These are phyloP conservation scores for Nasonia oneida DNA, from an alignment of 2,888 invertebrate genomes.

Conservation along the genomic window DNA sequence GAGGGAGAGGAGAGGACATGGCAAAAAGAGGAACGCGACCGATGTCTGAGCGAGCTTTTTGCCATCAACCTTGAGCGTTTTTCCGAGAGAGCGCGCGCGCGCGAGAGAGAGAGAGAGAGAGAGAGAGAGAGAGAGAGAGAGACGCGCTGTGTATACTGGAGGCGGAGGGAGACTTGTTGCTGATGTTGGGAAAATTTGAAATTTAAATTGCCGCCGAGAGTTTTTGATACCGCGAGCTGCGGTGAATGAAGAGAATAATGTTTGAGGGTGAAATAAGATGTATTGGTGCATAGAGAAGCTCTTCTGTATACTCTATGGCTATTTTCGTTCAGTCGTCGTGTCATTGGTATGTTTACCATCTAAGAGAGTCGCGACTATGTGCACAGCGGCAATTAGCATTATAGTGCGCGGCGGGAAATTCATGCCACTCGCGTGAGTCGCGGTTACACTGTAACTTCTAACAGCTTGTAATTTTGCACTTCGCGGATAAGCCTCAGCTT, in stretches of 20 bases:
- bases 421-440: slow-evolving; percentile 9
- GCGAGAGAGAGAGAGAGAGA: too few species aligned
- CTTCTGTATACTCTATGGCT: too few species aligned
- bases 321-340: too few species aligned
- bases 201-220: neutral
- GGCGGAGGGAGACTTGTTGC: neutral
- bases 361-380: neutral
- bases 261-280: neutral
- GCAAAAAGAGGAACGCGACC: neutral
- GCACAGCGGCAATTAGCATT: neutral
- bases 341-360: neutral
- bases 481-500: neutral
- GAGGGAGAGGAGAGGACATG: neutral
- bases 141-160: neutral
- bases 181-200: neutral
- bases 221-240: neutral
- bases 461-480: neutral
- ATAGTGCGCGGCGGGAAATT: slow-evolving; percentile 21
- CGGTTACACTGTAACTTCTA: neutral
- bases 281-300: too few species aligned
- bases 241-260: neutral
- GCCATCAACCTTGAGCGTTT: neutral
- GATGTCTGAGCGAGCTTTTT: slow-evolving; percentile 4
- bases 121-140: too few species aligned
- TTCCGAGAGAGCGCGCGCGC: neutral